These are phyloP conservation scores for Platyrinchus mystaceus DNA, from an alignment of 2,797 vertebrate genomes.

Conservation along the genomic window DNA sequence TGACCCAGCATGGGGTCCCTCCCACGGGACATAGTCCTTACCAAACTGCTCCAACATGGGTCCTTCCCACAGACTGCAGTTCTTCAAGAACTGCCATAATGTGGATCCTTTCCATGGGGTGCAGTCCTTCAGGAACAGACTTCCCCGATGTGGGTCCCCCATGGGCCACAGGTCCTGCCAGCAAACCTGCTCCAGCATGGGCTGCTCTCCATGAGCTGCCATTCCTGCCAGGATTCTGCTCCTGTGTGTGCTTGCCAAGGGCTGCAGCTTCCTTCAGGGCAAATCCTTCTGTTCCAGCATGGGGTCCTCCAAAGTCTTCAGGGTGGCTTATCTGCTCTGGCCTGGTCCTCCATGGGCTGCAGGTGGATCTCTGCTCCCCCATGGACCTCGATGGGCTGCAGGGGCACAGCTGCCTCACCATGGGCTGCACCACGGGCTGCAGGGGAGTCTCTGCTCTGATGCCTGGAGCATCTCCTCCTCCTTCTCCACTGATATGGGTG, in stretches of 20 bases:
- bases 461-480: background rate
- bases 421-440: rapidly evolving
- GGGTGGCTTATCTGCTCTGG: background rate
- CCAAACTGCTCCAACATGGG: background rate
- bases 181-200: background rate
- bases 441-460: rapidly evolving
- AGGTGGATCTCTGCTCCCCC: background rate
- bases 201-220: background rate
- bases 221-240: background rate
- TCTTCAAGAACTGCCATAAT: background rate
- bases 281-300: background rate
- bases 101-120: background rate
- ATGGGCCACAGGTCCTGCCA: background rate
- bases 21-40: background rate
- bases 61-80: background rate
- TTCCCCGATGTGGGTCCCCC: background rate
- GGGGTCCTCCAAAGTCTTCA: background rate
- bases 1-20: background rate
- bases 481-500: background rate
- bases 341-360: rapidly evolving
- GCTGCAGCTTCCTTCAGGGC: background rate
- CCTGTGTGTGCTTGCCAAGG: background rate
- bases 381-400: background rate
- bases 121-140: background rate
- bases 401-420: background rate